phyloP scores from a whole-genome alignment of 1,140 invertebrate genomes.

The Schlechtendalia chinensis region DNA sequence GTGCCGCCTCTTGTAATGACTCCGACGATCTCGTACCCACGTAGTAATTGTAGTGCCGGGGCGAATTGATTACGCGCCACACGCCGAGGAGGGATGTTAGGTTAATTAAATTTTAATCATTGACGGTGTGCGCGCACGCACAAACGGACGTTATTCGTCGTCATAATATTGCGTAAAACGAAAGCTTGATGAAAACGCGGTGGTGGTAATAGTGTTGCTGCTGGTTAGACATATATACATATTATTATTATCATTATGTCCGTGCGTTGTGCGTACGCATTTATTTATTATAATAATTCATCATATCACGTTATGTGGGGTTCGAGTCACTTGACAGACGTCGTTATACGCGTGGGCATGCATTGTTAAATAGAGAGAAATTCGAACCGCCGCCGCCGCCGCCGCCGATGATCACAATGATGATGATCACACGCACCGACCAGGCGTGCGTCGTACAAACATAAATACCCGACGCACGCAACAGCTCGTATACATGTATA shows the following conservation, averaged over 20 bases:
- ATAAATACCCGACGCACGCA: not conserved
- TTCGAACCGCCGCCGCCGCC: not conserved
- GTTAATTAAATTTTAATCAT: conserved; percentile 38
- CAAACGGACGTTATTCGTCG: not conserved
- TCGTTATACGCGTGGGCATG: conserved; percentile 27
- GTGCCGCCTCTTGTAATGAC: not conserved
- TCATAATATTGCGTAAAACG: not conserved
- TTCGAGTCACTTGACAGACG: conserved; percentile 23
- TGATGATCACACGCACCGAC: conserved; percentile 1
- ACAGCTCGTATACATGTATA: not conserved
- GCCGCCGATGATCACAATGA: not conserved
- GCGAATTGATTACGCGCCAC: conserved; percentile 6
- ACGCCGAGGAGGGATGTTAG: not conserved
- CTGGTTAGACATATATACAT: not conserved
- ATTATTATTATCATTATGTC: not conserved
- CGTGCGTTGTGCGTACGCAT: not conserved
- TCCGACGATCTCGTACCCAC: not conserved
- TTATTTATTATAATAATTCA: conserved; percentile 35
- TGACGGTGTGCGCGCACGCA: not conserved
- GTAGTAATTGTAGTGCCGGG: conserved; percentile 13
- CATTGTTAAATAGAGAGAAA: conserved; percentile 25
- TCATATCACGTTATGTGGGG: conserved; percentile 18
- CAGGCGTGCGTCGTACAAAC: conserved; percentile 11
- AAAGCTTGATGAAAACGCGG: too few relatives aligned
- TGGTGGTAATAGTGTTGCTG: not conserved